A percentile compares a stretch with the other conserved stretches of the same genome.
Conservation (phyloP, 2,797 vertebrate genomes). For the Notoglanidium macrostoma region DNA sequence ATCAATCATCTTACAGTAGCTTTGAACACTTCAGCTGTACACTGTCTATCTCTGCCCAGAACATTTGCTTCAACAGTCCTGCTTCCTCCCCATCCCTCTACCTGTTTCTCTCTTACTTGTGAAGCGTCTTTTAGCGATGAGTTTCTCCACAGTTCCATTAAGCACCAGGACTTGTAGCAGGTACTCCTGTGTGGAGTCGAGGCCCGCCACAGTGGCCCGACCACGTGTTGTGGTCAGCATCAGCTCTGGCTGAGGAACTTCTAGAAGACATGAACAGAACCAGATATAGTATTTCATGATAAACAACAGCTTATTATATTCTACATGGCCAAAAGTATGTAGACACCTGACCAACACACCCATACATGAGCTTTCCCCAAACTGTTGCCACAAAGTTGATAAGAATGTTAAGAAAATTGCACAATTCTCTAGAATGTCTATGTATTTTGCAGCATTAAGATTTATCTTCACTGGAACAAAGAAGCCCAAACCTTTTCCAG, state of each 20-base stretch:
- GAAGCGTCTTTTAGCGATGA: constrained; percentile 87
- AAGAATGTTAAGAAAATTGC: not conserved
- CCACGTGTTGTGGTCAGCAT: constrained; percentile 92
- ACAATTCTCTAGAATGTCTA: not conserved
- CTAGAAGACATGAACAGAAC: constrained; percentile 64
- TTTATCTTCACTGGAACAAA: not conserved
- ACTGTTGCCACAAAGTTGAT: not conserved
- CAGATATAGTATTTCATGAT: not conserved
- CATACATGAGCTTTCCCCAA: not conserved
- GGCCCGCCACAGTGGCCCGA: constrained; percentile 88
- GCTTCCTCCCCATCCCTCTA: not conserved
- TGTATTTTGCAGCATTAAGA: not conserved
- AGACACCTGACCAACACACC: not conserved
- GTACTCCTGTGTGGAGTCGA: constrained; percentile 88
- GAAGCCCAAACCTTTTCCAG: not conserved
- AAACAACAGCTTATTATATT: not conserved
- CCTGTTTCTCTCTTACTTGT: constrained; percentile 81
- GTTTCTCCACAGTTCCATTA: constrained; percentile 80
- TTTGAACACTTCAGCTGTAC: not conserved
- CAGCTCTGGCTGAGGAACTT: constrained; percentile 88
- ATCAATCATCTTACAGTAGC: not conserved
- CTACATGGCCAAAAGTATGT: not conserved
- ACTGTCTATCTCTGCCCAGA: not conserved
- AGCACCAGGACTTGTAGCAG: constrained; percentile 85
- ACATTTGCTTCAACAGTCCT: not conserved